Base-by-base conservation (phyloP, 2,797 vertebrate species). In the Tachyglossus aculeatus region DNA sequence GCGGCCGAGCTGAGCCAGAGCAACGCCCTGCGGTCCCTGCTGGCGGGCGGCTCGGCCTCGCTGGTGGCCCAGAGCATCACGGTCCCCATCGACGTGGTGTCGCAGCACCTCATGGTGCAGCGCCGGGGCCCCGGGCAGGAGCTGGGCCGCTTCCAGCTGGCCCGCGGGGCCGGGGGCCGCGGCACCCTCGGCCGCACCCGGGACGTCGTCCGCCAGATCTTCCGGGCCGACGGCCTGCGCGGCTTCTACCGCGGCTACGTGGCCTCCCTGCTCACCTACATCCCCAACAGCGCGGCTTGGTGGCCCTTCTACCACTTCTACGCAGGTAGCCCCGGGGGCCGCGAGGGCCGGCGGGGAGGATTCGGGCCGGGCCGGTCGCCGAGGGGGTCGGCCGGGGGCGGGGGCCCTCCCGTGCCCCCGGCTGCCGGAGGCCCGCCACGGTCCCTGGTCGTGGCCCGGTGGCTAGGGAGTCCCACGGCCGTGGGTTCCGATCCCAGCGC, bases 221-320 rank as follows among this genome's bases (percentile, higher is more conserved):
- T 98, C 88, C 93, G 85, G 47, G 93, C 89, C 0, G 97, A 99
- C 2, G 97, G 97, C 6, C 86, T 96, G 7, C 85, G 93, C 1
- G 97, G 97, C 2, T 99, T 99, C 88, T 99, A 99, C 90, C 86
- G 96, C 51, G 98, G 98, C 57, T 99, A 99, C 0, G 94, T 98
- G 74, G 98, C 97, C 9, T 99, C 97, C 0, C 89, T 99, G 47
- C 95, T 99, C 47, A 99, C 97, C 8, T 99, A 99, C 61, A 99
- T 99, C 83, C 97, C 98, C 15, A 99, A 99, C 90, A 98, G 98
- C 5, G 97, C 97, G 0, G 96, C 96, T 19, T 99, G 98, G 98
- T 99, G 98, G 98, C 97, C 98, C 45, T 99, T 99, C 90, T 99
- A 99, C 76, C 97, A 99, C 84, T 98, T 99, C 74, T 99, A 99